Evolutionary conservation across 2,113 vertebrate genomes (phyloP), one percentile per base, ranked within the genome.

Genomic region (Tretioscincus oriximinensis): DNA sequence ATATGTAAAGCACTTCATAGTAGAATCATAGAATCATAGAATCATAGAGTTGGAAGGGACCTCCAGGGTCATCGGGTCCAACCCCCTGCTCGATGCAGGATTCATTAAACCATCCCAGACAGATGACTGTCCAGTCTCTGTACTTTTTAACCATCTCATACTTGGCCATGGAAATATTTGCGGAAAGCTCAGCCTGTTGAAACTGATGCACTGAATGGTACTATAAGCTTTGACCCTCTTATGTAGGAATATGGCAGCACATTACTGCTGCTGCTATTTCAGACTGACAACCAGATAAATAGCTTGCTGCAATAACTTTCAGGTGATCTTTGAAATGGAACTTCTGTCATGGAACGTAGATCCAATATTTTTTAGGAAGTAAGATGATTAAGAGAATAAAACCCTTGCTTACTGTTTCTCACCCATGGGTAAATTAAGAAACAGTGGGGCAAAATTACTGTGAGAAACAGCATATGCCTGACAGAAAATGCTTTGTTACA

Each of bases 231-330:
- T 83, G 89, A 45, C 8, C 86, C 88, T 16, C 9, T 51, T 45
- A 74, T 81, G 82, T 58, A 85, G 81, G n/a, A 4, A 49, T 82
- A 72, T 31, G 78, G 88, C 90, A 77, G 70, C n/a, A 5, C 84
- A 90, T 87, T 91, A 58, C 87, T 90, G 86, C 88, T 86, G 86
- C 69, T 82, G 81, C 67, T 81, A 90, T 93, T 88, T 41, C 63
- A 78, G 86, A 91, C 80, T 73, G 86, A 71, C 87, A 91, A 90
- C 82, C 51, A 76, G 71, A 1, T 75, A 84, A 81, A 85, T 22
- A 7, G 63, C 29, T 72, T 47, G 4, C 49, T 85, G 35, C 72
- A 83, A 51, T 65, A 68, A 29, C 77, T 90, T 74, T 90, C 78
- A 85, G 86, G 86, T 88, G 86, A 88, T 63, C 80, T 70, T 58